Conservation (phyloP, 2,113 vertebrate genomes). For the Pimephales promelas region DNA sequence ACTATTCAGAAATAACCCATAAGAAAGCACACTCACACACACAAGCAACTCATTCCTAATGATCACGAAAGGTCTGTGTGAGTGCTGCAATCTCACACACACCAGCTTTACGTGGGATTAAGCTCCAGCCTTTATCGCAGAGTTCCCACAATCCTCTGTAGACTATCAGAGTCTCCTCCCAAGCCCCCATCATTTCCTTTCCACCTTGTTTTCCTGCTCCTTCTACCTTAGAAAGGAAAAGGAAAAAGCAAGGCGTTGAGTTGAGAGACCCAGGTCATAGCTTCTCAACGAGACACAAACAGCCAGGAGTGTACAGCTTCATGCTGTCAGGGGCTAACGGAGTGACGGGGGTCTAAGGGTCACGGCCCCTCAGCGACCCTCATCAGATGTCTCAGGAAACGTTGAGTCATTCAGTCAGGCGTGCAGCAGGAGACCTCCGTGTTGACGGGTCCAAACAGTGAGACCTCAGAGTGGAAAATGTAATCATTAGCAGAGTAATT, state of each 20-base stretch:
- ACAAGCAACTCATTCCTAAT: constrained; percentile 62
- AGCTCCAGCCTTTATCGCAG: constrained; percentile 73
- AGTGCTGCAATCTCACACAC: constrained; percentile 56
- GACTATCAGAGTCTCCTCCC: constrained; percentile 61
- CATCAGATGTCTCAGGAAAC: constrained; percentile 41
- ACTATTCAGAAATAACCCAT: neutral
- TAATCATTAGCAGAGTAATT: constrained; percentile 10
- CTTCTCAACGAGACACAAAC: neutral
- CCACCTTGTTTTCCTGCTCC: constrained; percentile 52
- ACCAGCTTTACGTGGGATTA: constrained; percentile 74
- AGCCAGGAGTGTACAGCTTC: constrained; percentile 9
- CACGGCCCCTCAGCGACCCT: constrained; percentile 21
- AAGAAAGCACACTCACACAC: neutral
- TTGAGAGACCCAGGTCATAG: constrained; percentile 5
- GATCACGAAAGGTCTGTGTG: constrained; percentile 69
- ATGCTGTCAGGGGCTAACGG: neutral
- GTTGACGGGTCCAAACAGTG: constrained; percentile 13
- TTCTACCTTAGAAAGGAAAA: constrained; percentile 14
- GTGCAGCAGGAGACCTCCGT: constrained; percentile 6
- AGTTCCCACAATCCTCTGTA: constrained; percentile 75
- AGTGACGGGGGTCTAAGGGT: constrained; percentile 20
- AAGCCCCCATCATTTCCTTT: constrained; percentile 39
- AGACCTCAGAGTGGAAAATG: constrained; percentile 13
- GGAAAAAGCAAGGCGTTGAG: neutral
- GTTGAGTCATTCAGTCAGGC: constrained; percentile 32